A percentile compares a stretch with the other conserved stretches of the same genome.
These are phyloP conservation scores for Condylura cristata DNA, from an alignment of 2,113 vertebrate genomes.

Conservation along the genomic window DNA sequence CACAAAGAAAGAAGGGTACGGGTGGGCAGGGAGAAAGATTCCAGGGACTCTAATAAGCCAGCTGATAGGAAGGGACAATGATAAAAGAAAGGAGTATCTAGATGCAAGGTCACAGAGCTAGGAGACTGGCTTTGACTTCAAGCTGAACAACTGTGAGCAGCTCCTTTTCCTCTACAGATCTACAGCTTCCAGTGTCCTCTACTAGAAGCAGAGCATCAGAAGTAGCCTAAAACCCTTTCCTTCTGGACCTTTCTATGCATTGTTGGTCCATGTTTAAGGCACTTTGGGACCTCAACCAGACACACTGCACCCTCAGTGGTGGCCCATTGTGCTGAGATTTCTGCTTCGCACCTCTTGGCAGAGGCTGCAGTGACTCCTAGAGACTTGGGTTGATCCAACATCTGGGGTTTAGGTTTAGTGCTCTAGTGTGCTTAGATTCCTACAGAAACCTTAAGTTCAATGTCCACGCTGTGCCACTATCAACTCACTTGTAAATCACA, in stretches of 20 bases:
- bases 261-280: not conserved
- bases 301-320: not conserved
- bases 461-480: not conserved
- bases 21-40: not conserved
- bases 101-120: not conserved
- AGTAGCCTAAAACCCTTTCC: not conserved
- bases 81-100: not conserved
- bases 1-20: not conserved
- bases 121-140: not conserved
- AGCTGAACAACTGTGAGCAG: not conserved
- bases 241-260: not conserved
- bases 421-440: not conserved
- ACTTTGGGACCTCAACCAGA: not conserved
- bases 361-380: not conserved
- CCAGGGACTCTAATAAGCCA: not conserved
- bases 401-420: not conserved
- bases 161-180: not conserved
- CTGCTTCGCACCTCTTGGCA: not conserved
- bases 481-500: not conserved
- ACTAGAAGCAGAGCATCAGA: not conserved
- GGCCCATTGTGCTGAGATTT: not conserved
- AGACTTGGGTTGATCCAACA: not conserved
- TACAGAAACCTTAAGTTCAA: not conserved
- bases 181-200: not conserved
- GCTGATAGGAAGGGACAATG: not conserved